A percentile compares a stretch with the other conserved stretches of the same genome.
phyloP scores from a whole-genome alignment of 1,140 invertebrate species.

The Zelostemma sp. region DNA sequence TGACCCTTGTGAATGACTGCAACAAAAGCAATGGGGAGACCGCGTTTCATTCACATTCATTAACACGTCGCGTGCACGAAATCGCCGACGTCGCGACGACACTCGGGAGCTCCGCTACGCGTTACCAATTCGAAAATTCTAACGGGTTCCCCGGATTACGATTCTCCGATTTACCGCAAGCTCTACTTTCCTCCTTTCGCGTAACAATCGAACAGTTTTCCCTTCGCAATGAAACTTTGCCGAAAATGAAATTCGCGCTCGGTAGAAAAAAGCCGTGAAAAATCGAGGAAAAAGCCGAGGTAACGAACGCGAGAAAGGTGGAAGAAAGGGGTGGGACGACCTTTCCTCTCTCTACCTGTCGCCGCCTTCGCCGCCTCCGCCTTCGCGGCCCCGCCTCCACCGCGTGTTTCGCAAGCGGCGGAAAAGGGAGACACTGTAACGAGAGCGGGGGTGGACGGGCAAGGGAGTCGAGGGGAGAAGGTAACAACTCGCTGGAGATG shows the following conservation, averaged over 20 bases:
- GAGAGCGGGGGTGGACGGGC: slow-evolving; percentile 12
- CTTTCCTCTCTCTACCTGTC: slow-evolving; percentile 46
- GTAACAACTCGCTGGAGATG: slow-evolving; percentile 65
- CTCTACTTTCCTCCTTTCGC: slow-evolving; percentile 11
- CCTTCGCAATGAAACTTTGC: no score
- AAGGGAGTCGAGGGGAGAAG: slow-evolving; percentile 27
- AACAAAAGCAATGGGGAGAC: slow-evolving; percentile 54
- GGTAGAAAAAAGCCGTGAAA: slow-evolving; percentile 3
- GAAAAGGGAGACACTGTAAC: slow-evolving; percentile 23
- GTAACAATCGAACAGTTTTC: no score
- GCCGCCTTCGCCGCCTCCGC: slow-evolving; percentile 18
- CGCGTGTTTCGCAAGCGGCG: slow-evolving; percentile 32
- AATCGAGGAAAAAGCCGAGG: not conserved
- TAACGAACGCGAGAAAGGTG: not conserved
- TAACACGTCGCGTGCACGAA: slow-evolving; percentile 2
- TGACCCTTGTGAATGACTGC: slow-evolving; percentile 97
- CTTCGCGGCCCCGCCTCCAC: slow-evolving; percentile 24
- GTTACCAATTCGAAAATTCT: slow-evolving; percentile 37
- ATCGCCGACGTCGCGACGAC: no score
- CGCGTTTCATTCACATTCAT: slow-evolving; percentile 1
- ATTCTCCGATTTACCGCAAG: slow-evolving; percentile 40
- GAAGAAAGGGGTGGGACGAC: slow-evolving; percentile 45
- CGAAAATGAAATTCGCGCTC: no score
- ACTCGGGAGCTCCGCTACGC: slow-evolving; percentile 29
- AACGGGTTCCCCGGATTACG: slow-evolving; percentile 44